Base-by-base conservation (phyloP, 1,140 invertebrate species). In the Polyergus mexicanus region DNA sequence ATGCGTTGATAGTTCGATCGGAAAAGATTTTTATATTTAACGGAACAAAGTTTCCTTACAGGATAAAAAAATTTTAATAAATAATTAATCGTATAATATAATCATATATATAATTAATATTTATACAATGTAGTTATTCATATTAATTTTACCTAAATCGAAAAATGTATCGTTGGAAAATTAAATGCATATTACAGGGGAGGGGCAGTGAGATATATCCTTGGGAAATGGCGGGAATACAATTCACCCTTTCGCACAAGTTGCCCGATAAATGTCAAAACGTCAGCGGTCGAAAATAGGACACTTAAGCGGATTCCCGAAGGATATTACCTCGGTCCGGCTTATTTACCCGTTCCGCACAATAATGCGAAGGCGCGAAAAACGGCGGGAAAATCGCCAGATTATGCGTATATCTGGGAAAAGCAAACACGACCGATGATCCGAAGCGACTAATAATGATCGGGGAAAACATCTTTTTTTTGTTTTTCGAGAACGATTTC, bases 381-480 rank as follows among this genome's bases (percentile, higher is more conserved):
- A 85, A 88, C 65, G 72, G 38, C 51, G 58, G 72, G 86, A 68
- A 89, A 88, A 78, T 88, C 84, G 87, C 51, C 51, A 47, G 88
- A 89, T 88, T 89, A 89, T 86, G 75, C 87, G 76, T 88, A 88
- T 85, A 86, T 88, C 68, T 83, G 88, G 88, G 88, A 89, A 89
- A 89, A 71, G 88, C 76, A 89, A 89, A 89, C 84, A 89, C 51
- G 13, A 81, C 28, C 63, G 11, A 10, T 25, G 54, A 68, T 35
- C 47, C 58, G 25, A 47, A 86, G 22, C 51, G 62, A 71, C 56
- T 75, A 89, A 89, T 89, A 89, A 88, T 77, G 19, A 54, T 69
- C 66, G 68, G 54, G 1, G n/a, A 77, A 76, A 54, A 54, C 16
- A 63, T 65, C 22, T 47, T 41, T 68, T 25, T 13, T 32, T 47